phyloP scores from a whole-genome alignment of 2,113 vertebrate species.

The Diadophis punctatus region DNA sequence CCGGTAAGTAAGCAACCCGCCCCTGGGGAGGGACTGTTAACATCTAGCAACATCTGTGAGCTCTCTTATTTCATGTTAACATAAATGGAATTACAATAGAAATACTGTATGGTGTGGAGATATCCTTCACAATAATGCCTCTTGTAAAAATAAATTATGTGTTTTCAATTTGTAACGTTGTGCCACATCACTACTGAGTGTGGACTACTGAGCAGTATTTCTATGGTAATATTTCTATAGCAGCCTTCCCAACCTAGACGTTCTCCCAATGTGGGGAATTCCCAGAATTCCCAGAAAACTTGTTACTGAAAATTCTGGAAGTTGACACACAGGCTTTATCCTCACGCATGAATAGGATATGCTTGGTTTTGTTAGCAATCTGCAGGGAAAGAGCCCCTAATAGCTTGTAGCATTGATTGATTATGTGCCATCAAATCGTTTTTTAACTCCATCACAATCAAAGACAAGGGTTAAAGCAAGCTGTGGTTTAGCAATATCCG shows the following conservation, averaged over 20 bases:
- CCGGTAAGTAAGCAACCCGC: too few relatives aligned
- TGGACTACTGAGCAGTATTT: neutral
- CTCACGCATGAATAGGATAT: neutral
- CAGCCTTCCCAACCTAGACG: neutral
- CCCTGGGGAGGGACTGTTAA: neutral
- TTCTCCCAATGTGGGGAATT: neutral
- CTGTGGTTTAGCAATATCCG: neutral
- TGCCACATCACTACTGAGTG: neutral
- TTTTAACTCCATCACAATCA: neutral
- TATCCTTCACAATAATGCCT: neutral
- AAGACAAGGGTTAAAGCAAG: neutral
- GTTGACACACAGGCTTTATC: neutral
- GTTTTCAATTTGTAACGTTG: neutral
- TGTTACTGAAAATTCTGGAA: neutral
- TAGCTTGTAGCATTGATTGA: neutral
- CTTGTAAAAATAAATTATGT: neutral
- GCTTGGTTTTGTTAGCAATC: neutral
- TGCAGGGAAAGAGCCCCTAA: neutral
- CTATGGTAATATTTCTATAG: neutral
- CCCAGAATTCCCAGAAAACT: neutral
- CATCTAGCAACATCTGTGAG: neutral
- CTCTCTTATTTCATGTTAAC: neutral
- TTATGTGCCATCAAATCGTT: neutral
- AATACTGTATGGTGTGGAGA: neutral
- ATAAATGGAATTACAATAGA: neutral